Evolutionary conservation across 1,140 invertebrate genomes (phyloP).

Genomic region (Drosophila quadrilineata): DNA sequence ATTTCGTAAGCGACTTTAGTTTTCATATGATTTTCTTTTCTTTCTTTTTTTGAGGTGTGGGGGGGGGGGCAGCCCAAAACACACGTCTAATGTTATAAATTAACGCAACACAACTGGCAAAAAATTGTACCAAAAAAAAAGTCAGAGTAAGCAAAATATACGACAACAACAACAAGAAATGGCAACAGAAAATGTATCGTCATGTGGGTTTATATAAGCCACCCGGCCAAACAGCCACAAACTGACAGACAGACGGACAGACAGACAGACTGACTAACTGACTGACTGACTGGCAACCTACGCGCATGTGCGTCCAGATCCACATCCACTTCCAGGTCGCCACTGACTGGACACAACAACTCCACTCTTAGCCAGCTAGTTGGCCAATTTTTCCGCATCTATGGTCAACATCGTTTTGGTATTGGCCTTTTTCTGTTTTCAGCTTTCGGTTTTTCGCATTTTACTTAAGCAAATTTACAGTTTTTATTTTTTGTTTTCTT

Average conservation of each 20-base stretch:
- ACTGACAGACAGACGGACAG: slow-evolving; percentile 11
- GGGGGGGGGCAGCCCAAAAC: slow-evolving; percentile 34
- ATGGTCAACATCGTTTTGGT: background rate
- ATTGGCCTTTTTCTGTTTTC: slow-evolving; percentile 13
- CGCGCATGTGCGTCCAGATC: slow-evolving; percentile 54
- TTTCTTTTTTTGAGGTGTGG: slow-evolving; percentile 50
- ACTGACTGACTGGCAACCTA: slow-evolving; percentile 35
- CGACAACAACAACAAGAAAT: slow-evolving; percentile 4
- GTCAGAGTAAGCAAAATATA: too few relatives aligned
- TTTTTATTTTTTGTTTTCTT: slow-evolving; percentile 36
- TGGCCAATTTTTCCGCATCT: slow-evolving; percentile 74
- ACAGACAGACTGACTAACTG: slow-evolving; percentile 5
- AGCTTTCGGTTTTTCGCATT: slow-evolving; percentile 18
- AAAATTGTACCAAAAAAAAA: slow-evolving; percentile 28
- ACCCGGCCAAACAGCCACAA: slow-evolving; percentile 33
- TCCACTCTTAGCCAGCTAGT: slow-evolving; percentile 14
- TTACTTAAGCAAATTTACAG: slow-evolving; percentile 14
- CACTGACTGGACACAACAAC: slow-evolving; percentile 6
- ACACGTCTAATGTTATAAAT: slow-evolving; percentile 57
- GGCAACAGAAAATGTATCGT: slow-evolving; percentile 52
- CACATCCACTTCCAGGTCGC: slow-evolving; percentile 65
- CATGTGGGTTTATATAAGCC: slow-evolving; percentile 68
- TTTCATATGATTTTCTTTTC: slow-evolving; percentile 48
- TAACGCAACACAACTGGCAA: slow-evolving; percentile 53
- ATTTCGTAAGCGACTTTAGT: slow-evolving; percentile 55